Evolutionary conservation across 1,140 invertebrate species (phyloP), one percentile per base, ranked within the genome.

Genomic region (Helicoverpa armigera): DNA sequence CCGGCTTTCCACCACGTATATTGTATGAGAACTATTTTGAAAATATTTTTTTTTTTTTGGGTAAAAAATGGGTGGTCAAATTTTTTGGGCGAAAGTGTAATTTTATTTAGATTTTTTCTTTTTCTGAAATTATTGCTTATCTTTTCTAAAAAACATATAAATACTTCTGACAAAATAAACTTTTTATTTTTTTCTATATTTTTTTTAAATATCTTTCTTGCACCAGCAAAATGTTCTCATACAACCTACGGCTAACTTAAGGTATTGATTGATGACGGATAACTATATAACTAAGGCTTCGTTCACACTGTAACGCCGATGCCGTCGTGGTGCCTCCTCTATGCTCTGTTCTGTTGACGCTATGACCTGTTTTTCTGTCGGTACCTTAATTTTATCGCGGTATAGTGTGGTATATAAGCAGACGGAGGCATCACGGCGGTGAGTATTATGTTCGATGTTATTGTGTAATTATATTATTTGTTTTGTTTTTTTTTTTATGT

Each of bases 251-350:
- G 23, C 54, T 85, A 85, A 67, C 63, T 78, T 79, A 86, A 86
- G 85, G 85, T 94, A 89, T 93, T 95, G 93, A 95, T 95, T 95
- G 93, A 95, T 95, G 93, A 94, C 92, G 90, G 92, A 92, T 86
- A 94, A 93, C 90, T 89, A 81, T 83, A 23, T 23, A 92, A 89
- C 78, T 83, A 93, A 89, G 83, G 83, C 89, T 89, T 88, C 86
- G 82, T 85, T 83, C 83, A 81, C 72, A 86, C 85, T 85, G 56
- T 84, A 85, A 77, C 83, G 87, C 82, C 81, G 86, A 79, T 84
- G 88, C 92, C 92, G 92, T 95, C 92, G 92, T 95, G 92, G 89
- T 94, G 93, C 91, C 93, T 93, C 91, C 89, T 89, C 87, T 93
- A 93, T 94, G 92, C 89, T 94, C 92, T 92, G 93, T 94, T 94